Evolutionary conservation across 2,797 vertebrate species (phyloP).

Genomic region (Chromis chromis): DNA sequence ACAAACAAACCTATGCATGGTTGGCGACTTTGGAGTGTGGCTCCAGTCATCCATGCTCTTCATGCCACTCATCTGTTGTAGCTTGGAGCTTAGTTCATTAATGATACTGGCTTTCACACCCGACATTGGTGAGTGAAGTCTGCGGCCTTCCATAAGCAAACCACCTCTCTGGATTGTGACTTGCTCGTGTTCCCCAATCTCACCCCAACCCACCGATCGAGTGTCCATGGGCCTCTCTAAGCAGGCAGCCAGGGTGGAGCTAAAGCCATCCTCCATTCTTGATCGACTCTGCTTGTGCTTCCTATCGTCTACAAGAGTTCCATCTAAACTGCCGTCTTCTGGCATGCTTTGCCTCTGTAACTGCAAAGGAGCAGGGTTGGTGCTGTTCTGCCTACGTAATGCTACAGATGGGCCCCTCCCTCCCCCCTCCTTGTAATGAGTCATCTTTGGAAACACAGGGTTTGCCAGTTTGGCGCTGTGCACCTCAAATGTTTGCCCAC

Average conservation of each 20-base stretch:
- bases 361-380: slow-evolving; percentile 77
- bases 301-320: slow-evolving; percentile 58
- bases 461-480: slow-evolving; percentile 81
- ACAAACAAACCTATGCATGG: slow-evolving; percentile 81
- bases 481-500: slow-evolving; percentile 87
- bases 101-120: slow-evolving; percentile 94
- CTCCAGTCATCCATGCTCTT: slow-evolving; percentile 86
- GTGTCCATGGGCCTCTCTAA: slow-evolving; percentile 78
- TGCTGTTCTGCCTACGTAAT: slow-evolving; percentile 84
- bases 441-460: slow-evolving; percentile 80
- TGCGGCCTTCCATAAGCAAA: slow-evolving; percentile 78
- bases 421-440: slow-evolving; percentile 75
- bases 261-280: slow-evolving; percentile 78
- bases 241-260: slow-evolving; percentile 74
- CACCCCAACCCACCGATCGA: slow-evolving; percentile 70
- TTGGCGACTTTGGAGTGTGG: slow-evolving; percentile 77
- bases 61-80: slow-evolving; percentile 90
- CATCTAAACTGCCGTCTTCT: slow-evolving; percentile 75
- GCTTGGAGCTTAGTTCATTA: slow-evolving; percentile 93
- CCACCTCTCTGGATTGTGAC: slow-evolving; percentile 59
- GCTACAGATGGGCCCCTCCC: slow-evolving; percentile 72
- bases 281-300: slow-evolving; percentile 61
- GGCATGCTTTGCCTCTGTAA: slow-evolving; percentile 76
- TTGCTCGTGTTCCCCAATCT: slow-evolving; percentile 66
- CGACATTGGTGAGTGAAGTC: slow-evolving; percentile 86